phyloP scores from a whole-genome alignment of 1,140 invertebrate genomes.

The Drosophila tsacasi region DNA sequence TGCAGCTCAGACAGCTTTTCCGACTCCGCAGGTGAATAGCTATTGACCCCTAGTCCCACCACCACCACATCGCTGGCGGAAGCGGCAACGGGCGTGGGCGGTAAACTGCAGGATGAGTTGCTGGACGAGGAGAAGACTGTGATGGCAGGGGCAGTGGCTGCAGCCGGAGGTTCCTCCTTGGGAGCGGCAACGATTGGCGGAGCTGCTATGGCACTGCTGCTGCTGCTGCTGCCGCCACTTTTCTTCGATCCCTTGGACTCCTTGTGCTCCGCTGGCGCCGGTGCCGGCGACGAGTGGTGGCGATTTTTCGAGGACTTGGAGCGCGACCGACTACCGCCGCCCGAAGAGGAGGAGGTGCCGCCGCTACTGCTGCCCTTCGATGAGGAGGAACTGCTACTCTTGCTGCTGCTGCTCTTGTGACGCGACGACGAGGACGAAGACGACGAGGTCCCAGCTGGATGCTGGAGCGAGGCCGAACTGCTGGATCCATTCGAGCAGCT shows the following conservation, averaged over 20 bases:
- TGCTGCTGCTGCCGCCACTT: slow-evolving; percentile 27
- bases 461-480: slow-evolving; percentile 47
- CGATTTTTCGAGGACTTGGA: slow-evolving; percentile 78
- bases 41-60: slow-evolving; percentile 23
- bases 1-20: slow-evolving; percentile 50
- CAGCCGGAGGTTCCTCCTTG: slow-evolving; percentile 43
- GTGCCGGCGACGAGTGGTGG: slow-evolving; percentile 62
- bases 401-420: slow-evolving; percentile 77
- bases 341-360: slow-evolving; percentile 15
- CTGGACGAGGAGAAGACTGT: slow-evolving; percentile 78
- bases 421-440: slow-evolving; percentile 73
- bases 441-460: slow-evolving; percentile 19
- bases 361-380: slow-evolving; percentile 62
- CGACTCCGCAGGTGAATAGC: slow-evolving; percentile 53
- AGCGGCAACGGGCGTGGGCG: slow-evolving; percentile 60
- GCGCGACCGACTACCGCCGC: slow-evolving; percentile 67
- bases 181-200: slow-evolving; percentile 18
- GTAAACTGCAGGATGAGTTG: slow-evolving; percentile 78
- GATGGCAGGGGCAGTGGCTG: slow-evolving; percentile 40
- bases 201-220: slow-evolving; percentile 40
- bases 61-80: slow-evolving; percentile 10
- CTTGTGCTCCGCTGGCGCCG: slow-evolving; percentile 55
- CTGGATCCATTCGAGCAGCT: slow-evolving; percentile 70
- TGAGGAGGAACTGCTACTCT: slow-evolving; percentile 73
- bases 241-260: slow-evolving; percentile 57